Evolutionary conservation across 2,797 vertebrate species (phyloP).

Genomic region (Heliangelus exortis): DNA sequence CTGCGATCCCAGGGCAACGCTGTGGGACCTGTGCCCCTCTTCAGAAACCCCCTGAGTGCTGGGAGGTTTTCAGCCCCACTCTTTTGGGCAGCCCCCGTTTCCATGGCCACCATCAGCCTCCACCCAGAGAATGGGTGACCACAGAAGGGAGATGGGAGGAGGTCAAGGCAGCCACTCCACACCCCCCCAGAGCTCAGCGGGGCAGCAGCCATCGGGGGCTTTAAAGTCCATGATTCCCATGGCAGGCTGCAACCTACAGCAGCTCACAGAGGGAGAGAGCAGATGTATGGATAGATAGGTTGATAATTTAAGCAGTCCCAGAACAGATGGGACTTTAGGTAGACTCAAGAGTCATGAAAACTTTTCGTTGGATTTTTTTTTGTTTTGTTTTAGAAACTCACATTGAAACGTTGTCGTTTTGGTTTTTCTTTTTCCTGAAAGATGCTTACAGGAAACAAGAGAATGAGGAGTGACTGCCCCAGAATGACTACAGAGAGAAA

Average conservation of each 20-base stretch:
- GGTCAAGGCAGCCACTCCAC: background rate
- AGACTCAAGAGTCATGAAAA: background rate
- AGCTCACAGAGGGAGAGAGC: background rate
- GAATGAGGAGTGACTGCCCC: background rate
- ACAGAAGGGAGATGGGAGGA: background rate
- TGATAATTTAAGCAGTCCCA: no score
- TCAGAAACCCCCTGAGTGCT: background rate
- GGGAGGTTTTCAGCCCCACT: background rate
- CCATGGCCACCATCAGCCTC: background rate
- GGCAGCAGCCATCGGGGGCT: background rate
- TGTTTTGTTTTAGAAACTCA: background rate
- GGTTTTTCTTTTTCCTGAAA: background rate
- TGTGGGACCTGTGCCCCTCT: background rate
- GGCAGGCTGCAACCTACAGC: background rate
- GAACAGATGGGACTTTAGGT: background rate
- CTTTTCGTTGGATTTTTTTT: background rate
- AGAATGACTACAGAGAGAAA: background rate
- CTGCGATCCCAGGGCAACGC: background rate
- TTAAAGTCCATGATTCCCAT: background rate
- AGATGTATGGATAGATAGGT: no score
- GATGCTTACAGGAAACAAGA: background rate
- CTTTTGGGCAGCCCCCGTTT: background rate
- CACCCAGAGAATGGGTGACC: no score
- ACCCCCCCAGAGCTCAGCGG: background rate
- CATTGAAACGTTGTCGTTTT: accelerated